Evolutionary conservation across 1,140 invertebrate genomes (phyloP).

Genomic region (Drosophila setifemur): DNA sequence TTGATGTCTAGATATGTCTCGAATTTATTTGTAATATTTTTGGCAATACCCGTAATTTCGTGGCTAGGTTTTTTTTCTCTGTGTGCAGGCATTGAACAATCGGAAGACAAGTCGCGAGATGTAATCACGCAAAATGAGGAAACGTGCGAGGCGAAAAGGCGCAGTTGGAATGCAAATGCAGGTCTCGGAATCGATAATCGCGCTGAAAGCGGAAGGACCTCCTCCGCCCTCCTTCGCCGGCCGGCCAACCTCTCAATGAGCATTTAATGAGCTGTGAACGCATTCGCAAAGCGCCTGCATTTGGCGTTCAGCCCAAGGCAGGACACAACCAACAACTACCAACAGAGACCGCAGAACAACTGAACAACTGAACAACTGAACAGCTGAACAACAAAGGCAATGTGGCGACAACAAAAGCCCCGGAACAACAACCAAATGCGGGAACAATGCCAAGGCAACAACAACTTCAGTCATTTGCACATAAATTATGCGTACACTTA

Average conservation of each 20-base stretch:
- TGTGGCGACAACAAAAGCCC: neutral
- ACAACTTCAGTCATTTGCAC: constrained; percentile 6
- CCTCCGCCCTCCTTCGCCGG: neutral
- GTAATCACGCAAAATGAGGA: constrained; percentile 33
- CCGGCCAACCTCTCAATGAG: constrained; percentile 10
- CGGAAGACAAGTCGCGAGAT: constrained; percentile 1
- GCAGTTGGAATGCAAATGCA: constrained; percentile 23
- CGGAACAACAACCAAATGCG: neutral
- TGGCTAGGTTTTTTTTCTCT: neutral
- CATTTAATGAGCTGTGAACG: constrained; percentile 40
- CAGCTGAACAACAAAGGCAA: neutral
- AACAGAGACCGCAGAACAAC: too few species aligned
- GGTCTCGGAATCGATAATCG: constrained; percentile 13
- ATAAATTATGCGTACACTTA: constrained; percentile 10
- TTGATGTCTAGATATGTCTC: too few species aligned
- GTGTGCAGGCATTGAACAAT: constrained; percentile 6
- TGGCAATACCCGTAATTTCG: too few species aligned
- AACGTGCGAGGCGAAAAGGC: constrained; percentile 1
- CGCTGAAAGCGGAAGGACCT: neutral
- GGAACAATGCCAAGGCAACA: neutral
- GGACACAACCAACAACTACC: neutral
- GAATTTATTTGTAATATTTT: too few species aligned
- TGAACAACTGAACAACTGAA: too few species aligned
- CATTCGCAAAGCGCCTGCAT: constrained; percentile 27
- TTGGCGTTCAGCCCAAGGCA: constrained; percentile 29